A percentile compares a stretch with the other conserved stretches of the same genome.
Evolutionary conservation across 1,140 invertebrate species (phyloP).

Genomic region (Hydropsyche tenuis): DNA sequence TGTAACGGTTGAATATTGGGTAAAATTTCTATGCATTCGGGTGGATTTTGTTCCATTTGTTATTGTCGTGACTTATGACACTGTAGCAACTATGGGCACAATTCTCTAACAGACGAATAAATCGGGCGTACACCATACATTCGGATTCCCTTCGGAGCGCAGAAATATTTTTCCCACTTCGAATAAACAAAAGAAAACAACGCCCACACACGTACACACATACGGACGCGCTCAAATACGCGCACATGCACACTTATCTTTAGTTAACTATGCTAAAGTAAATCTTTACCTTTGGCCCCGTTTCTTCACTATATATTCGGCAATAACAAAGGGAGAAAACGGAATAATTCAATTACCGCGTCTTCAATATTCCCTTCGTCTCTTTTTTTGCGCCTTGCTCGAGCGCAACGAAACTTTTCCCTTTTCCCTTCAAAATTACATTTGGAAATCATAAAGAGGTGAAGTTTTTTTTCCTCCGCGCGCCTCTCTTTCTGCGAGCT

Average conservation of each 20-base stretch:
- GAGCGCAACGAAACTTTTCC: slow-evolving; percentile 33
- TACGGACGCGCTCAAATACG: background rate
- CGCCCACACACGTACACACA: background rate
- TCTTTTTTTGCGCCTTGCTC: slow-evolving; percentile 12
- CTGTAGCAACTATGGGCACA: too few relatives aligned
- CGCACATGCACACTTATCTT: background rate
- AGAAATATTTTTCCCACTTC: background rate
- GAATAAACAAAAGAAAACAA: slow-evolving; percentile 21
- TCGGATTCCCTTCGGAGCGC: background rate
- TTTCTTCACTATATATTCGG: slow-evolving; percentile 18
- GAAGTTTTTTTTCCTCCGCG: slow-evolving; percentile 31
- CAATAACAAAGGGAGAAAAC: slow-evolving; percentile 38
- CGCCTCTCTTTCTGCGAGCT: too few relatives aligned
- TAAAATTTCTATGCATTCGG: too few relatives aligned
- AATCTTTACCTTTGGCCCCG: slow-evolving; percentile 36
- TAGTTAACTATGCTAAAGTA: slow-evolving; percentile 36
- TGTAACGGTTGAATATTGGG: too few relatives aligned
- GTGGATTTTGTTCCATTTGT: too few relatives aligned
- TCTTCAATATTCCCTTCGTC: slow-evolving; percentile 40
- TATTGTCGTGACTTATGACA: too few relatives aligned
- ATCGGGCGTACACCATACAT: too few relatives aligned
- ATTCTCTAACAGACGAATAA: too few relatives aligned
- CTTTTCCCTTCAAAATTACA: slow-evolving; percentile 36
- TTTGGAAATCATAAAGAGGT: slow-evolving; percentile 41
- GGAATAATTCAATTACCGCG: slow-evolving; percentile 45